These are phyloP conservation scores for Chaetorhynchus papuensis DNA, from an alignment of 2,113 vertebrate species.

Conservation along the genomic window DNA sequence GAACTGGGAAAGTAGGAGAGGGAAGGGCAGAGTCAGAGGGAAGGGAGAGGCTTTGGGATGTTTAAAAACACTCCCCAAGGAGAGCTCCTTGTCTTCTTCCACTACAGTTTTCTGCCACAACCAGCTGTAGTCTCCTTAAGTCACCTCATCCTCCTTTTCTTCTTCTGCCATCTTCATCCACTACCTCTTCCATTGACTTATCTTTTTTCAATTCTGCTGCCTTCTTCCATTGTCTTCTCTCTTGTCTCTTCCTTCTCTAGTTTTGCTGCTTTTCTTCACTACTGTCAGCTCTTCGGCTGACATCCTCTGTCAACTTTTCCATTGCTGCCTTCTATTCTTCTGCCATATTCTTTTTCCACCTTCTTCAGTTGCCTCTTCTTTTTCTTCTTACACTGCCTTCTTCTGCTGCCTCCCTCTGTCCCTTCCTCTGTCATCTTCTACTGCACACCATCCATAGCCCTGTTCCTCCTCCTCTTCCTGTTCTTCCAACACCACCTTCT, in stretches of 20 bases:
- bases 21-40: background rate
- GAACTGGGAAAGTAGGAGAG: background rate
- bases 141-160: background rate
- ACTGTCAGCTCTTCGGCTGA: background rate
- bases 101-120: accelerated
- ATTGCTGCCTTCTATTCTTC: background rate
- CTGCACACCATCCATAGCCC: background rate
- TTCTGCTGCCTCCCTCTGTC: background rate
- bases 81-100: background rate
- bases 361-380: background rate
- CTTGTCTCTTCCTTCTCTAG: background rate
- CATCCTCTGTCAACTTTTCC: background rate
- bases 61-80: background rate
- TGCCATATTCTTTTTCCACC: background rate
- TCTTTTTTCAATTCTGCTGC: background rate
- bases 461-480: background rate
- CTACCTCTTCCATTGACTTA: background rate
- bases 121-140: background rate
- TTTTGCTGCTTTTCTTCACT: background rate
- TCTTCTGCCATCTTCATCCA: background rate
- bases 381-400: background rate
- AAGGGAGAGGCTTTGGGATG: background rate
- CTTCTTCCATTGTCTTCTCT: background rate
- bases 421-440: background rate
- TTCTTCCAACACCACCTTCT: background rate